These are phyloP conservation scores for Sigmodon hispidus DNA, from an alignment of 2,113 vertebrate species.

Conservation along the genomic window DNA sequence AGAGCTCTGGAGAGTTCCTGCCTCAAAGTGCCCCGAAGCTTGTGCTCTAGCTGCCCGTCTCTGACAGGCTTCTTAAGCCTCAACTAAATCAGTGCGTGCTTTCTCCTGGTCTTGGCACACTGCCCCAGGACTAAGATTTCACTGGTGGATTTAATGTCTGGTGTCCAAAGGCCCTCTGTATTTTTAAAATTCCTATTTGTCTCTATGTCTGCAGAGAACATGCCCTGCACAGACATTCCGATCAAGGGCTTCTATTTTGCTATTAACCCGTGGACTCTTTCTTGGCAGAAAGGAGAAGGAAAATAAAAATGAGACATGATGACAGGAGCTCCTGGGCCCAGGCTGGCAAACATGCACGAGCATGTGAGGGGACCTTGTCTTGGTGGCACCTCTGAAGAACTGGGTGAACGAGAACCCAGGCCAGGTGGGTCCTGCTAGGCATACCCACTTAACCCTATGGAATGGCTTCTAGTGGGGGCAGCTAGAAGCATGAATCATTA, in stretches of 20 bases:
- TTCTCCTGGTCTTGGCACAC: not conserved
- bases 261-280: conserved; percentile 33
- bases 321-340: not conserved
- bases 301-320: not conserved
- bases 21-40: not conserved
- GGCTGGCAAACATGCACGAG: accelerated
- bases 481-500: not conserved
- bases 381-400: not conserved
- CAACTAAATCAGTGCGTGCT: conserved; percentile 54
- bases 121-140: conserved; percentile 63
- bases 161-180: not conserved
- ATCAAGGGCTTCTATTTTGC: conserved; percentile 51
- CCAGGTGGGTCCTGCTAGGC: accelerated
- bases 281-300: conserved; percentile 46
- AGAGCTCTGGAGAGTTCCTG: not conserved
- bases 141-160: conserved; percentile 58
- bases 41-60: not conserved
- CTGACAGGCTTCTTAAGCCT: not conserved
- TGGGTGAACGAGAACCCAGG: not conserved
- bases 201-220: not conserved
- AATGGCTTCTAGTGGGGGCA: not conserved
- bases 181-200: conserved; percentile 55
- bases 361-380: accelerated
- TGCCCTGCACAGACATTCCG: not conserved
- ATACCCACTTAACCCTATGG: not conserved